Conservation (phyloP, 2,797 vertebrate genomes). For the Cygnus olor region DNA sequence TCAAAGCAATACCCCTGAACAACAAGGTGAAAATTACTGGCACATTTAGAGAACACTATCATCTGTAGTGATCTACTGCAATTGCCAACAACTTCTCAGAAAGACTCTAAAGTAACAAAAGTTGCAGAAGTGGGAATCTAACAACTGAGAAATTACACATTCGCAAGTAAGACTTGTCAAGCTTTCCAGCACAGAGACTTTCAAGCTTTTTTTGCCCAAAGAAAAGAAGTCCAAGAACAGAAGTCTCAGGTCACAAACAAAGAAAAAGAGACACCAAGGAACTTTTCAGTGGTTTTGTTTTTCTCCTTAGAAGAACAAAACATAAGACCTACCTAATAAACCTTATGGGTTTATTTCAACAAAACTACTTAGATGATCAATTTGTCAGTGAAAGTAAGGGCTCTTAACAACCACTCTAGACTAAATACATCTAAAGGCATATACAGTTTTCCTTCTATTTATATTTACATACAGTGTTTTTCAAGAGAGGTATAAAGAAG, state of each 20-base stretch:
- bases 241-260: neutral
- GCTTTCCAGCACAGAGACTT: neutral
- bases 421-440: neutral
- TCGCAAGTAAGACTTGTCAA: neutral
- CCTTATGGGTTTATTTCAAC: neutral
- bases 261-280: neutral
- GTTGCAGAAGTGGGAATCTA: neutral
- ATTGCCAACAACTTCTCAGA: neutral
- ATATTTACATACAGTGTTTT: neutral
- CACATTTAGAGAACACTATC: fast-evolving
- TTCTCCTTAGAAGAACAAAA: neutral
- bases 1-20: neutral
- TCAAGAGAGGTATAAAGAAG: neutral
- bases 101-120: neutral
- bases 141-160: neutral
- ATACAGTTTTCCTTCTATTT: fast-evolving
- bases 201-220: neutral
- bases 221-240: neutral
- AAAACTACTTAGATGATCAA: neutral
- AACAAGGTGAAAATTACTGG: neutral
- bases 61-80: neutral
- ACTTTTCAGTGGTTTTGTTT: neutral
- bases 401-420: neutral
- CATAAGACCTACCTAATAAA: neutral
- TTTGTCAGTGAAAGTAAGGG: neutral